Evolutionary conservation across 2,888 invertebrate genomes (phyloP).

Genomic region (Noctuana brunneofusca): DNA sequence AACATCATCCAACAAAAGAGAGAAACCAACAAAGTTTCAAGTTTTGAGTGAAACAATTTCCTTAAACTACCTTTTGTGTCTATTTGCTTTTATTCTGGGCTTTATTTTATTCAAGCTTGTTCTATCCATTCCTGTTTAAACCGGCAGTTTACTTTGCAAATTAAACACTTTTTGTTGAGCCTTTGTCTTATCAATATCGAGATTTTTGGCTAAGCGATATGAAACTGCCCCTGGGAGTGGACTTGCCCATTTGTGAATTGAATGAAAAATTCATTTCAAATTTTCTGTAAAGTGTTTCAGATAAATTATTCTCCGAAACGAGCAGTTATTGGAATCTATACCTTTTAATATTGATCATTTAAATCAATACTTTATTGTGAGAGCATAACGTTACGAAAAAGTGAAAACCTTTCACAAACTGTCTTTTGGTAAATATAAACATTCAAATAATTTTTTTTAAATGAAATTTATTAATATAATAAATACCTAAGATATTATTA

Average conservation of each 20-base stretch:
- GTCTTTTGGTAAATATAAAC: too few relatives aligned
- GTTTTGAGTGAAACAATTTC: conserved; percentile 6
- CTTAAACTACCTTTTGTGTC: conserved; percentile 28
- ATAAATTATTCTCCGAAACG: not conserved
- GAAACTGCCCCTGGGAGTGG: not conserved
- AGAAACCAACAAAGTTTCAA: too few relatives aligned
- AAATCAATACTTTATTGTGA: too few relatives aligned
- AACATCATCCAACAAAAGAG: too few relatives aligned
- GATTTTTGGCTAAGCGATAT: conserved; percentile 6
- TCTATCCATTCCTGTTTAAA: conserved; percentile 33
- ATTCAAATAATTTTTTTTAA: too few relatives aligned
- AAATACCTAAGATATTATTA: too few relatives aligned
- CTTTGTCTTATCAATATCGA: conserved; percentile 27
- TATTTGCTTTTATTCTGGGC: conserved; percentile 21
- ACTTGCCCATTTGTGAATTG: not conserved
- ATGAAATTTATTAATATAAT: too few relatives aligned
- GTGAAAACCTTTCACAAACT: too few relatives aligned
- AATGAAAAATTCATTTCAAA: not conserved
- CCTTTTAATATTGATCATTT: too few relatives aligned
- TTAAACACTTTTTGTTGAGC: conserved; percentile 31
- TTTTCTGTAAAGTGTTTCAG: not conserved
- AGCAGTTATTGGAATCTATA: not conserved
- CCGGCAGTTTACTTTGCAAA: conserved; percentile 29
- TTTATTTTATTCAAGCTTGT: conserved; percentile 31
- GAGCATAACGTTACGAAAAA: too few relatives aligned